A percentile compares a stretch with the other conserved stretches of the same genome.
Evolutionary conservation across 2,797 vertebrate species (phyloP).

Genomic region (Chaunax sp.): DNA sequence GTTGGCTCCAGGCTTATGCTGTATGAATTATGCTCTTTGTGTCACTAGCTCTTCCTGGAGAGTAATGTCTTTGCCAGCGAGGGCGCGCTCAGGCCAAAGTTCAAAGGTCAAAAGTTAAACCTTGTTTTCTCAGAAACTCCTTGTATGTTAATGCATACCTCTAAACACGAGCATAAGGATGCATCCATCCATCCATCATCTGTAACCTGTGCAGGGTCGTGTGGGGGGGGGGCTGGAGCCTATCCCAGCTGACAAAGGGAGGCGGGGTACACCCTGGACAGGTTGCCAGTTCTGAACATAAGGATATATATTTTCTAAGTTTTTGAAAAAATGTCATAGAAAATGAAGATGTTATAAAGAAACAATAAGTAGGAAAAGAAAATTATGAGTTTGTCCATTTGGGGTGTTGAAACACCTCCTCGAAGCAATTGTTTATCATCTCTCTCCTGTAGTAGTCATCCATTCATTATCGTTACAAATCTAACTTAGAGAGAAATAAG

Average conservation of each 20-base stretch:
- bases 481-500: conserved; percentile 42
- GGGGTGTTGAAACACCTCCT: conserved; percentile 24
- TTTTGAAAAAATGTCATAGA: conserved; percentile 1
- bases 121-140: conserved; percentile 21
- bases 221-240: no score
- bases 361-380: background rate
- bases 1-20: conserved; percentile 59
- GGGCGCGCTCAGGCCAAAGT: conserved; percentile 39
- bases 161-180: background rate
- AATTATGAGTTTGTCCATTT: conserved; percentile 13
- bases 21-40: conserved; percentile 83
- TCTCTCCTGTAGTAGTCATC: conserved; percentile 15
- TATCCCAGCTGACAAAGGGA: no score
- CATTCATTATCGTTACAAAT: conserved; percentile 62
- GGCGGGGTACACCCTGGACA: no score
- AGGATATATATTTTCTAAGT: no score
- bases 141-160: background rate
- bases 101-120: conserved; percentile 69
- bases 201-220: no score
- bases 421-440: conserved; percentile 28
- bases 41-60: conserved; percentile 47
- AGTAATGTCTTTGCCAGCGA: conserved; percentile 48
- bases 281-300: no score
- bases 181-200: no score
- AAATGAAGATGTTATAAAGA: background rate